Evolutionary conservation across 2,797 vertebrate species (phyloP), one percentile per base, ranked within the genome.

Genomic region (Acomys russatus): DNA sequence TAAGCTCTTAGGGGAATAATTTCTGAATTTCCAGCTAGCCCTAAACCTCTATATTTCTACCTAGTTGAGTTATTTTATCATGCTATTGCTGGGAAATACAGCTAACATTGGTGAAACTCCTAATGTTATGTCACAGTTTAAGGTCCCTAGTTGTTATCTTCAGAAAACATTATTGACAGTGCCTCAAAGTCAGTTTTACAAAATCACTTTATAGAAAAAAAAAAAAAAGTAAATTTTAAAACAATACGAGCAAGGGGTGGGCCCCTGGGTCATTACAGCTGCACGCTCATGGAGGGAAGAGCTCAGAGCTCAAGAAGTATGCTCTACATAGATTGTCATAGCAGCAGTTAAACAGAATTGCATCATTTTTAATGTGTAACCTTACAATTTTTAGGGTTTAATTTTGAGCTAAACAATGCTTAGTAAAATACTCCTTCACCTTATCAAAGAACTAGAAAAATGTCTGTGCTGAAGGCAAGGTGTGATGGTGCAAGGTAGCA

Each of bases 81-180:
- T 88, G 90, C 78, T 89, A 86, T 97, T 96, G 82, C 94, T 95
- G 86, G 96, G 93, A 87, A 95, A 94, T 96, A 97, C 92, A 92
- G 91, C 95, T 96, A 97, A 97, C 94, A 96, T 90, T 97, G 95
- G 91, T 84, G 88, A 95, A 94, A 91, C 91, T 96, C 96, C 96
- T 97, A 96, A 98, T 94, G 96, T 97, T 97, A 94, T 96, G 95
- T 97, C 76, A 9, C 96, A 90, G 90, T 95, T 97, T 98, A 97
- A 97, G 95, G 88, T 92, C 95, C 94, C 87, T 96, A 96, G 97
- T 97, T 96, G 88, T 94, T 97, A 97, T 80, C 95, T 96, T 96
- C 6, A 80, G 94, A 96, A 96, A 97, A 96, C 97, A 97, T 95
- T 97, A 96, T 96, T 96, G 96, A 95, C 95, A 95, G 90, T 96